These are phyloP conservation scores for Parnassius mnemosyne DNA, from an alignment of 2,888 invertebrate species.

Conservation along the genomic window DNA sequence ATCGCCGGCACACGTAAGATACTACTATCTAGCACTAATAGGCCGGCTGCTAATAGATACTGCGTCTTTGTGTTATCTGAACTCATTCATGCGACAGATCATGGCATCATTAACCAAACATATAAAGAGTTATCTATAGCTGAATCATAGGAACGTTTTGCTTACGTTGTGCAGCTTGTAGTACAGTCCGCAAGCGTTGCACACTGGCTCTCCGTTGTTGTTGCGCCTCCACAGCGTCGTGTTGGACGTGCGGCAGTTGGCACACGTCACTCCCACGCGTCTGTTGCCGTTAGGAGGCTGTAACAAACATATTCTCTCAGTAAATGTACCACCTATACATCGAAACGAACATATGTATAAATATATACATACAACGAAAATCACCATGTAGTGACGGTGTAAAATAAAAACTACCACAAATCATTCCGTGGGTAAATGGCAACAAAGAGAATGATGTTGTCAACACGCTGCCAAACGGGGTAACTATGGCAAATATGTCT, in stretches of 20 bases:
- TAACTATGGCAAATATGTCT: too few species aligned
- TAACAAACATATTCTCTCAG: neutral
- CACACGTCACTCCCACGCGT: slow-evolving; percentile 91
- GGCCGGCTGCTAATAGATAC: slow-evolving; percentile 13
- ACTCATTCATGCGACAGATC: slow-evolving; percentile 10
- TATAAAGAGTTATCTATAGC: neutral
- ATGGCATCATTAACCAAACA: neutral
- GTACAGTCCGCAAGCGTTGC: slow-evolving; percentile 99
- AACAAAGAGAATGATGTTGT: too few species aligned
- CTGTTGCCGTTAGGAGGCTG: slow-evolving; percentile 82
- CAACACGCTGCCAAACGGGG: too few species aligned
- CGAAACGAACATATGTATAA: too few species aligned
- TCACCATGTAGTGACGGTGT: too few species aligned
- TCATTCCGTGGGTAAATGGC: too few species aligned
- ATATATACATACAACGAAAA: too few species aligned
- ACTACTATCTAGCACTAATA: slow-evolving; percentile 7
- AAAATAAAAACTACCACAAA: too few species aligned
- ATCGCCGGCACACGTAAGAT: slow-evolving; percentile 30
- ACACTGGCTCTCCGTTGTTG: slow-evolving; percentile 96
- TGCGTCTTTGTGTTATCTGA: slow-evolving; percentile 11
- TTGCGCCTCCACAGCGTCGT: slow-evolving; percentile 99
- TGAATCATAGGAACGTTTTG: slow-evolving; percentile 4
- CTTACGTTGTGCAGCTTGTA: slow-evolving; percentile 91
- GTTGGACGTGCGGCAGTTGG: slow-evolving; percentile 94
- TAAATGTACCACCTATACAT: neutral